Evolutionary conservation across 1,140 invertebrate genomes (phyloP), one percentile per base, ranked within the genome.

Genomic region (Dermatophagoides farinae): DNA sequence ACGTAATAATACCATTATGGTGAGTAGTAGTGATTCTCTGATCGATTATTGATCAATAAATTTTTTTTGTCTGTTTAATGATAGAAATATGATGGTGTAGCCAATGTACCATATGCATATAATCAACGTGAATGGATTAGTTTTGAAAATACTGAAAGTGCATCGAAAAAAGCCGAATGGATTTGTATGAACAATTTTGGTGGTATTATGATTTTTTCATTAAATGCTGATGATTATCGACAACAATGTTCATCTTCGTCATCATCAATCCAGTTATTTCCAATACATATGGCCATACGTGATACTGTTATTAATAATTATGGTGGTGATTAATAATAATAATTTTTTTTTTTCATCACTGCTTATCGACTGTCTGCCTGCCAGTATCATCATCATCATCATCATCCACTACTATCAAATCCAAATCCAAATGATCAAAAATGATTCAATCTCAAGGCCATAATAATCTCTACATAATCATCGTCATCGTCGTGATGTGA

Each of bases 51-150:
- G 8, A 12, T 51, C n/a, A 51, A 4, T 52, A 4, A 43, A 43
- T 43, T 16, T 4, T 43, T 16, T 16, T 4, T 5, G 1, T 16
- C n/a, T 2, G 11, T 5, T 5, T 4, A 43, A 12, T 8, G 4
- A 12, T 12, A 55, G 53, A 71, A 77, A 18, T 82, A 80, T 67
- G 82, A 88, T 65, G 67, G 76, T 9, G 76, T 82, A 25, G 80
- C 80, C 18, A 74, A 75, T 63, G 85, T 85, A 22, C 86, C 88
- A 2, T 95, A 88, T 73, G 75, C 83, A 6, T 82, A 79, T 59
- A 78, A 77, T 51, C 73, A 76, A 40, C 72, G 74, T 6, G 83
- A 90, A 67, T 96, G 90, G 90, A 78, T 92, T 50, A 88, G 88
- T 0, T 93, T 82, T 70, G 89, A 95, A 64, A 79, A 88, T 69